Conservation (phyloP, 2,797 vertebrate genomes). For the Chromobotia macracanthus region DNA sequence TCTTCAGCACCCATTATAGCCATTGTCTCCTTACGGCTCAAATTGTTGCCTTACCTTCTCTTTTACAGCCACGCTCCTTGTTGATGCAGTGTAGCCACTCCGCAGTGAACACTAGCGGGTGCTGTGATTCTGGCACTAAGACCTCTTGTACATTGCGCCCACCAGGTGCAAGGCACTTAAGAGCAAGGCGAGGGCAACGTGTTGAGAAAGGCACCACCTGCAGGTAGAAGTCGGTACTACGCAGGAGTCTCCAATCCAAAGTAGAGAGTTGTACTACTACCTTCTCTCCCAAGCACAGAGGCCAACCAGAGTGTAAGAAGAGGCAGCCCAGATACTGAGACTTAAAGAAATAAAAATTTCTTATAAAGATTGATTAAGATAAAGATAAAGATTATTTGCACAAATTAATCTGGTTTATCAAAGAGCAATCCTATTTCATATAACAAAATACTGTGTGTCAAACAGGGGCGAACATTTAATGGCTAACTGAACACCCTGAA, state of each 20-base stretch:
- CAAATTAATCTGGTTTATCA: neutral
- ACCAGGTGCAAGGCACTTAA: slow-evolving; percentile 87
- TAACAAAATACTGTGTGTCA: neutral
- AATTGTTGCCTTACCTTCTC: slow-evolving; percentile 70
- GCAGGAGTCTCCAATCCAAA: slow-evolving; percentile 88
- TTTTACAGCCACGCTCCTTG: slow-evolving; percentile 84
- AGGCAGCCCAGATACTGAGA: slow-evolving; percentile 90
- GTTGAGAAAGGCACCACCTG: slow-evolving; percentile 91
- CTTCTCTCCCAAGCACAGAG: slow-evolving; percentile 87
- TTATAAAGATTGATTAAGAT: too few species aligned
- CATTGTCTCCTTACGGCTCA: neutral
- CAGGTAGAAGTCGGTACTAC: slow-evolving; percentile 90
- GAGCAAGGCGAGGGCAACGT: slow-evolving; percentile 84
- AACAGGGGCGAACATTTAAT: too few species aligned
- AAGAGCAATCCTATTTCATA: neutral
- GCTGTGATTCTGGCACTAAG: slow-evolving; percentile 84
- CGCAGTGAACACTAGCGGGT: slow-evolving; percentile 87
- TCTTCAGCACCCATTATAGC: neutral
- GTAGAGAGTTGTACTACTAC: slow-evolving; percentile 91
- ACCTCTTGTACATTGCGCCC: slow-evolving; percentile 88
- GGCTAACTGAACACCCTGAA: too few species aligned
- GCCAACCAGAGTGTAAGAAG: slow-evolving; percentile 92
- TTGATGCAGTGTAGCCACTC: slow-evolving; percentile 93
- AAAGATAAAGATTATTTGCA: too few species aligned
- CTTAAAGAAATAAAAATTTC: slow-evolving; percentile 65